phyloP scores from a whole-genome alignment of 2,888 invertebrate genomes.

The Meganola albula region DNA sequence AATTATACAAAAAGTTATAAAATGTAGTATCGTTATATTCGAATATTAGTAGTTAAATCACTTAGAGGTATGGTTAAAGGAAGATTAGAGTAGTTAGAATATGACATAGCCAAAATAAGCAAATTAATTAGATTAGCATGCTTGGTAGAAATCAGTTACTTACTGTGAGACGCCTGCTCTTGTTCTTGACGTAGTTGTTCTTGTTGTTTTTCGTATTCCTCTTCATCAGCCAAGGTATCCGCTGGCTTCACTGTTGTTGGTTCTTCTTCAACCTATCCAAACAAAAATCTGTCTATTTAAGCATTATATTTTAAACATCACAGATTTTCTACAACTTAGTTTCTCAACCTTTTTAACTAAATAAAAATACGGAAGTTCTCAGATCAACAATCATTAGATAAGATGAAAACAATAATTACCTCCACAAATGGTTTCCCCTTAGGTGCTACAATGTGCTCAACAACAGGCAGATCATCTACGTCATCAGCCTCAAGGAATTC shows the following conservation, averaged over 20 bases:
- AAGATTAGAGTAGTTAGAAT: no score
- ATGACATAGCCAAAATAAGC: slow-evolving; percentile 10
- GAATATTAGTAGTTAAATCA: no score
- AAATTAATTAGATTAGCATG: no score
- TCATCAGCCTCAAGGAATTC: slow-evolving; percentile 52
- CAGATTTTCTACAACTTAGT: no score
- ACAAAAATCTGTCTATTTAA: neutral
- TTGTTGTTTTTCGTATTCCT: slow-evolving; percentile 63
- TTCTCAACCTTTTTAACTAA: no score
- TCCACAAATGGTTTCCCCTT: slow-evolving; percentile 68
- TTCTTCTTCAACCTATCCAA: slow-evolving; percentile 61
- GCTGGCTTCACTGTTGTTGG: slow-evolving; percentile 46
- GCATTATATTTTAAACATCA: no score
- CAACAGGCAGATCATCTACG: slow-evolving; percentile 41
- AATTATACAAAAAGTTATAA: slow-evolving; percentile 10
- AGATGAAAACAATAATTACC: no score
- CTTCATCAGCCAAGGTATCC: slow-evolving; percentile 62
- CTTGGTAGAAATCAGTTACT: slow-evolving; percentile 32
- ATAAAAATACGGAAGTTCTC: no score
- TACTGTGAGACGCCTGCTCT: slow-evolving; percentile 57
- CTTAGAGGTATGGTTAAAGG: no score
- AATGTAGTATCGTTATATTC: slow-evolving; percentile 4
- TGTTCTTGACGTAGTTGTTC: slow-evolving; percentile 54
- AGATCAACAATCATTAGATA: no score
- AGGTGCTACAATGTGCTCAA: slow-evolving; percentile 53